Conservation (phyloP, 2,113 vertebrate genomes). For the Myanophis thanlyinensis region DNA sequence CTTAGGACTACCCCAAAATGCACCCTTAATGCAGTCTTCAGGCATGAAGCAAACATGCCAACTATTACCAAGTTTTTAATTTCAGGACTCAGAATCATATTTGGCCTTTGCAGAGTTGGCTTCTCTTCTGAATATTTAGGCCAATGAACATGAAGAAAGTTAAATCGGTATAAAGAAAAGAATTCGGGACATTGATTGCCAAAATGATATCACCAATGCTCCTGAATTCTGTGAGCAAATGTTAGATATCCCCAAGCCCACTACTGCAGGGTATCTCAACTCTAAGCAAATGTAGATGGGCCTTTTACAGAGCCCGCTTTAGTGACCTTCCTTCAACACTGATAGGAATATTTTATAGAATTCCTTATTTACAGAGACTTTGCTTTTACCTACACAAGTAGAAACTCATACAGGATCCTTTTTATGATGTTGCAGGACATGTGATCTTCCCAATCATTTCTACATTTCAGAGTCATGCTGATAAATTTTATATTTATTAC, state of each 20-base stretch:
- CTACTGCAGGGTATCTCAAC: neutral
- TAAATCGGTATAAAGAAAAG: neutral
- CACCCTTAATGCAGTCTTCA: neutral
- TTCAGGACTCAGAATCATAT: neutral
- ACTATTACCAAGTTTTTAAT: neutral
- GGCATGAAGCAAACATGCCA: neutral
- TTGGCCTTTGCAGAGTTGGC: neutral
- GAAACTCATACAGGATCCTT: neutral
- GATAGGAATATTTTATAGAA: neutral
- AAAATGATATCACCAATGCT: neutral
- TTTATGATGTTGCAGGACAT: neutral
- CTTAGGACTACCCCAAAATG: neutral
- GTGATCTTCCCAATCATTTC: neutral
- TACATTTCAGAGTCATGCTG: neutral
- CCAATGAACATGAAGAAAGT: neutral
- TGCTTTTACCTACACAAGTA: neutral
- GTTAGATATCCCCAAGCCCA: neutral
- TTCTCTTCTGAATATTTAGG: neutral
- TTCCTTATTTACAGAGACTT: neutral
- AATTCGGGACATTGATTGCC: neutral
- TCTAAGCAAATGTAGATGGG: neutral
- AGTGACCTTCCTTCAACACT: neutral
- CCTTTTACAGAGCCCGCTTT: neutral
- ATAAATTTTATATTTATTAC: neutral
- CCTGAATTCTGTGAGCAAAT: neutral